Evolutionary conservation across 2,888 invertebrate species (phyloP).

Genomic region (Caenorhabditis sp.): DNA sequence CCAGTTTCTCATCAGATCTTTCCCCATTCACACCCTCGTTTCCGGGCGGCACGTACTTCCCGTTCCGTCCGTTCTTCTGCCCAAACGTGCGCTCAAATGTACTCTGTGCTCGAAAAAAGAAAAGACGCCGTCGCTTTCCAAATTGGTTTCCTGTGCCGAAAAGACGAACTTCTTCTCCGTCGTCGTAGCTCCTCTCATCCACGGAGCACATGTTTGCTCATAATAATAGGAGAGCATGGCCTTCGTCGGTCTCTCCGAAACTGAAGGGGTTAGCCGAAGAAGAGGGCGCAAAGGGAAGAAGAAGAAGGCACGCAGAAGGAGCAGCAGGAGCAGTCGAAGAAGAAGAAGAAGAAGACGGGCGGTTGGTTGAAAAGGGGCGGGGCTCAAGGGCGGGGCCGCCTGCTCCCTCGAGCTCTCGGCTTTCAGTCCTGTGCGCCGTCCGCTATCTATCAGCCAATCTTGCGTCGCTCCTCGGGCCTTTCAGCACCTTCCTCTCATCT

Average conservation of each 20-base stretch:
- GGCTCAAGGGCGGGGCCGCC: slow-evolving; percentile 17
- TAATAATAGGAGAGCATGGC: slow-evolving; percentile 42
- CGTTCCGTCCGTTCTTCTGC: too few species aligned
- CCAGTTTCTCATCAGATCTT: too few species aligned
- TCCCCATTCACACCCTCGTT: too few species aligned
- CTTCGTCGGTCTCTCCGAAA: neutral
- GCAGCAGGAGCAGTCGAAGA: neutral
- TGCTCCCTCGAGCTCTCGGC: neutral
- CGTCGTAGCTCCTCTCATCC: slow-evolving; percentile 12
- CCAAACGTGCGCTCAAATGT: too few species aligned
- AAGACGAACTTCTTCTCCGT: neutral
- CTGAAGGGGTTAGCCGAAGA: slow-evolving; percentile 29
- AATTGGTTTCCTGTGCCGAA: too few species aligned
- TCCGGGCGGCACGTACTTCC: too few species aligned
- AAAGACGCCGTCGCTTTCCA: too few species aligned
- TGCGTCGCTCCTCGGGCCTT: neutral
- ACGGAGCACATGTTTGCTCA: slow-evolving; percentile 50
- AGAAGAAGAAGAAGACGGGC: slow-evolving; percentile 17
- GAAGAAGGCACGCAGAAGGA: slow-evolving; percentile 25
- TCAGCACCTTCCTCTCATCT: slow-evolving; percentile 17
- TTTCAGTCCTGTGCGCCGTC: neutral
- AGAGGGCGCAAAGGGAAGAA: neutral
- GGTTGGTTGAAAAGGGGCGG: slow-evolving; percentile 27
- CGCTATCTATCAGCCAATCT: slow-evolving; percentile 29
- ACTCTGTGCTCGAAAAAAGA: too few species aligned